Percentiles rank a stretch among this genome's conserved stretches.
Conservation (phyloP, 2,113 vertebrate species). For the Xiphophorus hellerii region DNA sequence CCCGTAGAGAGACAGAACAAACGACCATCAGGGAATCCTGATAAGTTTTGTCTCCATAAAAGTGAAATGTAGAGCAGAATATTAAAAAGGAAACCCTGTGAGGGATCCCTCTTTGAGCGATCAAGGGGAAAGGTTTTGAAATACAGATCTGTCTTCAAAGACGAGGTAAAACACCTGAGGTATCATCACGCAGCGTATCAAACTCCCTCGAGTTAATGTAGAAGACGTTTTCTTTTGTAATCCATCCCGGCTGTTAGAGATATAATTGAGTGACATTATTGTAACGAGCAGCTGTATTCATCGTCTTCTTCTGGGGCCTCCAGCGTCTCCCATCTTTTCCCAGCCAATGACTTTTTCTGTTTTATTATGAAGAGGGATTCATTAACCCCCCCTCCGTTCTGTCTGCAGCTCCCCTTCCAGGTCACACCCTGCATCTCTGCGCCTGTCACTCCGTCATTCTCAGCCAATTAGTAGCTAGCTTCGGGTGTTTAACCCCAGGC, state of each 20-base stretch:
- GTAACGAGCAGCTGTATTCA: constrained; percentile 41
- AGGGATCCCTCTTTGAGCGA: constrained; percentile 16
- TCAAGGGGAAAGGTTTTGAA: constrained; percentile 11
- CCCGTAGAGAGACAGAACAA: background rate
- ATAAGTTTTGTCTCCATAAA: background rate
- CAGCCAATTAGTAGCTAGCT: constrained; percentile 66
- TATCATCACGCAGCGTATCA: constrained; percentile 16
- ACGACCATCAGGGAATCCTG: constrained; percentile 3
- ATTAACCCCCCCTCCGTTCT: constrained; percentile 8
- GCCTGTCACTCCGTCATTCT: constrained; percentile 57
- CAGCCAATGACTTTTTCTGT: background rate
- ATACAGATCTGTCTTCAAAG: constrained; percentile 33
- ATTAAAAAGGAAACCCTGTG: constrained; percentile 1
- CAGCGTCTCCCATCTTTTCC: constrained; percentile 13
- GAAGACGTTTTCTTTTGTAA: constrained; percentile 48
- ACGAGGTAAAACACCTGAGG: constrained; percentile 28
- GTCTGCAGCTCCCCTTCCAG: constrained; percentile 35
- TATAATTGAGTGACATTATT: constrained; percentile 68
- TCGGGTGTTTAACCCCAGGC: constrained; percentile 63
- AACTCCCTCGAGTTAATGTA: constrained; percentile 22
- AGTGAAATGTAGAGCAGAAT: background rate
- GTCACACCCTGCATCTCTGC: constrained; percentile 34
- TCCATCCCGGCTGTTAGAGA: constrained; percentile 36
- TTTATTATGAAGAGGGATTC: constrained; percentile 20
- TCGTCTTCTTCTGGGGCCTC: constrained; percentile 13